phyloP scores from a whole-genome alignment of 2,888 invertebrate genomes.

The Netelia melanura region DNA sequence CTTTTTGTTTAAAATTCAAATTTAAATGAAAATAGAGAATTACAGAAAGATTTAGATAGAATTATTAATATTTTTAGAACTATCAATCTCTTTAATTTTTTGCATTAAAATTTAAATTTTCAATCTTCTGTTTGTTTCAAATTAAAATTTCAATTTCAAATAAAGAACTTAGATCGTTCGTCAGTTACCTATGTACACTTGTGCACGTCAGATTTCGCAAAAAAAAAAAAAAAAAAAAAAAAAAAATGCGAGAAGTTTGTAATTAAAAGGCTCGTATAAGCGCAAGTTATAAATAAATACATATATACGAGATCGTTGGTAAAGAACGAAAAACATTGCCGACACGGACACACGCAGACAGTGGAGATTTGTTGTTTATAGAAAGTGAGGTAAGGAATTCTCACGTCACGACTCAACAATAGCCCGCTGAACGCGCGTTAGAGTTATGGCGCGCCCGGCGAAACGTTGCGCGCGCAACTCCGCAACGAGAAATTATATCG shows the following conservation, averaged over 20 bases:
- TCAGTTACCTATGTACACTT: background rate
- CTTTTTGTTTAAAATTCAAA: too few species aligned
- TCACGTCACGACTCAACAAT: slow-evolving; percentile 72
- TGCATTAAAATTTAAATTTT: too few species aligned
- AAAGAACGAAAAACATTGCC: slow-evolving; percentile 17
- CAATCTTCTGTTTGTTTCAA: too few species aligned
- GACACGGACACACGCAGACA: background rate
- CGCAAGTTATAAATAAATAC: slow-evolving; percentile 42
- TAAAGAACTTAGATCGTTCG: background rate
- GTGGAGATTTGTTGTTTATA: slow-evolving; percentile 51
- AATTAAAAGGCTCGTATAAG: slow-evolving; percentile 58
- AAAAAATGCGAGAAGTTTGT: slow-evolving; percentile 22
- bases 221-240: background rate
- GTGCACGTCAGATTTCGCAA: background rate
- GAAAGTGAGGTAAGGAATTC: slow-evolving; percentile 71
- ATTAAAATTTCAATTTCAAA: too few species aligned
- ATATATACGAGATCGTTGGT: slow-evolving; percentile 24
- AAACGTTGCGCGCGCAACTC: slow-evolving; percentile 12
- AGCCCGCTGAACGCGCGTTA: slow-evolving; percentile 31
- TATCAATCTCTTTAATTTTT: too few species aligned
- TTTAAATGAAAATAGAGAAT: too few species aligned
- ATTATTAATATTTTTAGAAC: too few species aligned
- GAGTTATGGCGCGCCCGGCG: background rate
- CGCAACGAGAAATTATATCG: slow-evolving; percentile 52
- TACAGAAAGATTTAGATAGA: too few species aligned